Percentiles rank a stretch among this genome's conserved stretches.
Evolutionary conservation across 2,888 invertebrate genomes (phyloP).

Genomic region (Coronaproctus castanopsis): DNA sequence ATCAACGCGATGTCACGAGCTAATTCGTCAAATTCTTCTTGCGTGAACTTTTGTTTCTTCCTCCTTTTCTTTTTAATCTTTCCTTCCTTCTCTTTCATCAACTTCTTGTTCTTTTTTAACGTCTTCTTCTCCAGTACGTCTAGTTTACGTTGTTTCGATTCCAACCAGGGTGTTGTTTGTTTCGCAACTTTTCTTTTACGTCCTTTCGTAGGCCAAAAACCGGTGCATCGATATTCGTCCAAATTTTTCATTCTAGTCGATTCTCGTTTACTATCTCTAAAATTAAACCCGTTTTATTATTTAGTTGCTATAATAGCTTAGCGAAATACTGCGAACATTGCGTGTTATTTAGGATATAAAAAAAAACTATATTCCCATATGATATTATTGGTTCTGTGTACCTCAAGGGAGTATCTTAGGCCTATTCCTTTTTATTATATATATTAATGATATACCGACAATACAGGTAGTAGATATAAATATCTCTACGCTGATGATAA

Average conservation of each 20-base stretch:
- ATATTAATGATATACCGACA: no score
- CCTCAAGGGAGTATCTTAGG: no score
- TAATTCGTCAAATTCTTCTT: slow-evolving; percentile 54
- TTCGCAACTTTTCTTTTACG: slow-evolving; percentile 29
- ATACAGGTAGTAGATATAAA: no score
- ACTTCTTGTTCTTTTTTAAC: slow-evolving; percentile 39
- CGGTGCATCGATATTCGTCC: slow-evolving; percentile 46
- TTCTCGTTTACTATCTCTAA: slow-evolving; percentile 50
- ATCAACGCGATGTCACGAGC: slow-evolving; percentile 61
- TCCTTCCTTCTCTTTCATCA: slow-evolving; percentile 30
- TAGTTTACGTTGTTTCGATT: slow-evolving; percentile 48
- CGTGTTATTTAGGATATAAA: no score
- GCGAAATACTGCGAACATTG: no score
- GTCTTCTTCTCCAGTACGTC: slow-evolving; percentile 40
- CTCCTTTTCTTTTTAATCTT: slow-evolving; percentile 30
- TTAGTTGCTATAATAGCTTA: no score
- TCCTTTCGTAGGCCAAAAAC: slow-evolving; percentile 47
- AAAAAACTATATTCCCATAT: no score
- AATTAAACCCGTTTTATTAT: no score
- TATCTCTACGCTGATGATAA: no score
- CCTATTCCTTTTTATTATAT: no score
- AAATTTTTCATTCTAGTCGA: slow-evolving; percentile 47
- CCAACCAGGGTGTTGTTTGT: slow-evolving; percentile 55
- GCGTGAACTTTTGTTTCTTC: slow-evolving; percentile 36
- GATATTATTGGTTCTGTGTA: no score